Evolutionary conservation across 2,797 vertebrate species (phyloP).

Genomic region (Lepidocolaptes lacrymiger): DNA sequence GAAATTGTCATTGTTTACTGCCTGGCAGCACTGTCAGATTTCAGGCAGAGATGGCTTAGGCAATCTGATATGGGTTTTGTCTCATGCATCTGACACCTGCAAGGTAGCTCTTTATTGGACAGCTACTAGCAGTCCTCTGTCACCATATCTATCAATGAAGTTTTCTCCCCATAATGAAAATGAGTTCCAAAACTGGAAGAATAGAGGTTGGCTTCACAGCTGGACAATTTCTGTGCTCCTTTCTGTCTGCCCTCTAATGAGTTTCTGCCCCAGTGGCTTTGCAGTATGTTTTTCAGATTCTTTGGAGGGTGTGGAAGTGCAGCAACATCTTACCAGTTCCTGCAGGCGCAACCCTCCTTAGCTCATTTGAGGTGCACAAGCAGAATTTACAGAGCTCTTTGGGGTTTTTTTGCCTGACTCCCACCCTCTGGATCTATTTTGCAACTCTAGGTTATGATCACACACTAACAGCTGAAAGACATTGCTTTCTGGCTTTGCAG

Average conservation of each 20-base stretch:
- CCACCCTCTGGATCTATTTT: not conserved
- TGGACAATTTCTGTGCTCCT: not conserved
- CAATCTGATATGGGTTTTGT: not conserved
- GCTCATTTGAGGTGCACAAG: not conserved
- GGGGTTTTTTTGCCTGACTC: not conserved
- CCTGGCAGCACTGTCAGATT: not conserved
- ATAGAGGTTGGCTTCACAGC: not conserved
- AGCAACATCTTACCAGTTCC: not conserved
- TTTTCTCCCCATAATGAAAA: not conserved
- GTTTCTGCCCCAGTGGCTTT: not conserved
- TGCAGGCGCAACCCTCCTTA: not conserved
- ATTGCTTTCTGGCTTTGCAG: not conserved
- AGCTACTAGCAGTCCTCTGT: not conserved
- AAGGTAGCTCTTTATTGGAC: not conserved
- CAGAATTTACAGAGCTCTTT: not conserved
- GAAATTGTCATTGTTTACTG: not conserved
- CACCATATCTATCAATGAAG: not conserved
- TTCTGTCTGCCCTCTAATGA: not conserved
- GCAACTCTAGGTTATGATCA: not conserved
- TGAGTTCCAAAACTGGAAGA: not conserved
- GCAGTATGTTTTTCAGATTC: not conserved
- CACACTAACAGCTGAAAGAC: not conserved
- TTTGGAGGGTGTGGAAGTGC: not conserved
- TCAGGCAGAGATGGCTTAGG: not conserved
- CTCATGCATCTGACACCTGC: not conserved